phyloP scores from a whole-genome alignment of 1,140 invertebrate species.

The Zaprionus vittiger region DNA sequence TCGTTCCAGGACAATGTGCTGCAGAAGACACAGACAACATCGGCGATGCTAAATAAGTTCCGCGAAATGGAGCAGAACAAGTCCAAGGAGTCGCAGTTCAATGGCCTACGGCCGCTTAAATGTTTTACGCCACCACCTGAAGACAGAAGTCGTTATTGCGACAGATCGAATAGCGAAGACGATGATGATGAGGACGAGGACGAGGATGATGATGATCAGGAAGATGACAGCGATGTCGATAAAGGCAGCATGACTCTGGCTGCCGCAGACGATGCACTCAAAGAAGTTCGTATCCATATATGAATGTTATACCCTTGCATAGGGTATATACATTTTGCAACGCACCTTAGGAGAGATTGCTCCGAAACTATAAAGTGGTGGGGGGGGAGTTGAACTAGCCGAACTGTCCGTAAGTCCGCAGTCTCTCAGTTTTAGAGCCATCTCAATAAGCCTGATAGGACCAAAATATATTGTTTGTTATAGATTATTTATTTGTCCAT shows the following conservation, averaged over 20 bases:
- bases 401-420: background rate
- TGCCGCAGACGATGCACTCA: constrained; percentile 39
- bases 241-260: constrained; percentile 1
- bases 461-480: no score
- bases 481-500: no score
- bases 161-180: constrained; percentile 86
- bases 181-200: constrained; percentile 84
- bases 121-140: constrained; percentile 95
- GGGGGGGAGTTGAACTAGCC: background rate
- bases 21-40: constrained; percentile 90
- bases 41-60: constrained; percentile 93
- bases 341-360: no score
- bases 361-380: no score
- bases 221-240: constrained; percentile 37
- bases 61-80: constrained; percentile 92
- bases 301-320: no score
- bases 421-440: no score
- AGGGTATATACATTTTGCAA: background rate
- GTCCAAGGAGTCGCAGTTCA: constrained; percentile 87
- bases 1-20: constrained; percentile 85
- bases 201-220: constrained; percentile 44
- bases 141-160: constrained; percentile 86
- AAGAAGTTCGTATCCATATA: constrained; percentile 44
- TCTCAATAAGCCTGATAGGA: no score
- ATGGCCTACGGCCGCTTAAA: constrained; percentile 87